These are phyloP conservation scores for Sicus ferrugineus DNA, from an alignment of 2,888 invertebrate genomes.

Conservation along the genomic window DNA sequence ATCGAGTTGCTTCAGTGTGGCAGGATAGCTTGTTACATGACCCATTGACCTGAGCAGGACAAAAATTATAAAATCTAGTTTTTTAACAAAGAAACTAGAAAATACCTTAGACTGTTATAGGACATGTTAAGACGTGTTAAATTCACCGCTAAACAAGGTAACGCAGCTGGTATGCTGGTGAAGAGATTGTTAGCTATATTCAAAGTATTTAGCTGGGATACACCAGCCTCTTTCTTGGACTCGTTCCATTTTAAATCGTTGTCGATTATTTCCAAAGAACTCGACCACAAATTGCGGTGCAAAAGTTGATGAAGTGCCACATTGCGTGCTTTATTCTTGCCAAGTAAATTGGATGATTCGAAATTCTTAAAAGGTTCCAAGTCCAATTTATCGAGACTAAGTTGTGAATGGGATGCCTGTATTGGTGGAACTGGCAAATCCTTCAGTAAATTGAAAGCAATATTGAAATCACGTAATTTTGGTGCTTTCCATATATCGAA, in stretches of 20 bases:
- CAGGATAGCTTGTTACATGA: conserved; percentile 88
- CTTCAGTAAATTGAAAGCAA: conserved; percentile 85
- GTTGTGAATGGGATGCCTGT: conserved; percentile 59
- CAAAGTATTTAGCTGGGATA: conserved; percentile 75
- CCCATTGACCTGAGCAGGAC: conserved; percentile 73
- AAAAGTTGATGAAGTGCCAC: conserved; percentile 67
- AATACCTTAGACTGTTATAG: conserved; percentile 76
- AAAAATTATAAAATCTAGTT: neutral
- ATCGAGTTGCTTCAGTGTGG: conserved; percentile 88
- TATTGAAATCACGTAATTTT: conserved; percentile 85
- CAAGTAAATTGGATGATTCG: conserved; percentile 42
- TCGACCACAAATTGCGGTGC: conserved; percentile 81
- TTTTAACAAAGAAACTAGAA: conserved; percentile 10
- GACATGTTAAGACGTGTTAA: conserved; percentile 90
- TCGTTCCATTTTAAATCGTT: conserved; percentile 71
- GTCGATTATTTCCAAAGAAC: conserved; percentile 72
- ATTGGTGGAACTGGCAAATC: conserved; percentile 72
- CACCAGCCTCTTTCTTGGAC: conserved; percentile 66
- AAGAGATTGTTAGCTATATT: conserved; percentile 93
- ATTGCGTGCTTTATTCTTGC: conserved; percentile 50
- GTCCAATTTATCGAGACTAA: conserved; percentile 58
- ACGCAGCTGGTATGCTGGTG: conserved; percentile 82
- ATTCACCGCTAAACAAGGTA: conserved; percentile 90
- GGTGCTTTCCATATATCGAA: conserved; percentile 87
- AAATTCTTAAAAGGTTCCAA: conserved; percentile 55